Base-by-base conservation (phyloP, 2,113 vertebrate species). In the Syrmaticus mikado region DNA sequence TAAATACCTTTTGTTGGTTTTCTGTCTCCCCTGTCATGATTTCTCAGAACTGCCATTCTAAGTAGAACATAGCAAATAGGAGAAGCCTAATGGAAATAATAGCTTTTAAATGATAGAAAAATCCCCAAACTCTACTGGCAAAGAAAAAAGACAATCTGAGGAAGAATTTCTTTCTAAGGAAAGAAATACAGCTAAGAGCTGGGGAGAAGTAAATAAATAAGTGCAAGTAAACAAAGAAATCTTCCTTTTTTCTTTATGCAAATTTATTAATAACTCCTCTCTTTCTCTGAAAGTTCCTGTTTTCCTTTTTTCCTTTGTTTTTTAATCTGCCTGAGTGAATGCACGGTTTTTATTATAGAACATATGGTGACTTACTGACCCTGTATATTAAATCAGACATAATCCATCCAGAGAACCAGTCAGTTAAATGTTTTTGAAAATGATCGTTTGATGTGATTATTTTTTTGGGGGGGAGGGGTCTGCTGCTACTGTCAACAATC, bases 361-460 rank as follows among this genome's bases (percentile, higher is more conserved):
- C 46, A 79, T 64, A 64, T 43, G 60, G 60, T 81, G 87, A 50
- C 57, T 70, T 38, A 27, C 36, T 89, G 85, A 88, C 34, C 82
- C 60, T 17, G 11, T 46, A 22, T 12, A 34, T 74, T 65, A 72
- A 89, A 72, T 89, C 81, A 80, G 20, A 28, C 16, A 77, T 34
- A 93, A 88, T 82, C 18, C 34, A 94, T 77, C 24, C 36, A 38
- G n/a, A 85, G 45, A 86, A 62, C 30, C 13, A 55, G 36, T 66
- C 21, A 36, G 22, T 53, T 66, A 89, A 89, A 53, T 48, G 18
- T 66, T 95, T 75, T 81, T 82, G 45, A 79, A 90, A 94, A 93
- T 58, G 48, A 79, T 76, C 18, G 60, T 64, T 62, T 53, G 40
- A 82, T 70, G 62, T 25, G 36, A 40, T 4, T 4, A 38, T 38